Conservation (phyloP, 2,797 vertebrate species). For the Pangasius macronema region DNA sequence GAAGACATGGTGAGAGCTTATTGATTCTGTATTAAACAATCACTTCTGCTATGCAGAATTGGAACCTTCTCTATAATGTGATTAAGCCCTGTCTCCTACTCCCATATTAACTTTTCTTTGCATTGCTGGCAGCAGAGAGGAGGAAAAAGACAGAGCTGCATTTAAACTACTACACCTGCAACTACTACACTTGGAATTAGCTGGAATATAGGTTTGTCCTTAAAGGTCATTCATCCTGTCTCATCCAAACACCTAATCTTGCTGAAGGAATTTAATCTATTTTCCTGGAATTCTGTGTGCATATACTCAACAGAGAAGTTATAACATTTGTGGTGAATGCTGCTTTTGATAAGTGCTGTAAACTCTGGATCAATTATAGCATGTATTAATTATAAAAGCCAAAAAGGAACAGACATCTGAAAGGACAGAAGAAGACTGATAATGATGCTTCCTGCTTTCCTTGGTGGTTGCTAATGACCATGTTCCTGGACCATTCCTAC, state of each 20-base stretch:
- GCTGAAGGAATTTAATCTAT: slow-evolving; percentile 24
- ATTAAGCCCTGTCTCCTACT: slow-evolving; percentile 28
- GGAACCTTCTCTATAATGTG: slow-evolving; percentile 37
- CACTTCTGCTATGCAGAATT: slow-evolving; percentile 47
- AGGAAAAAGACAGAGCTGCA: slow-evolving; percentile 16
- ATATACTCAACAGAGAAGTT: neutral
- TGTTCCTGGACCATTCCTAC: slow-evolving; percentile 33
- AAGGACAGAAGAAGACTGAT: slow-evolving; percentile 50
- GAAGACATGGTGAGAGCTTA: slow-evolving; percentile 40
- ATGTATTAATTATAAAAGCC: slow-evolving; percentile 25
- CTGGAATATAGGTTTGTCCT: slow-evolving; percentile 37
- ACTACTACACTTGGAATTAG: slow-evolving; percentile 29
- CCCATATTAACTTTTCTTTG: slow-evolving; percentile 7
- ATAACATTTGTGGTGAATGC: neutral
- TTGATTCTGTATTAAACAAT: slow-evolving; percentile 55
- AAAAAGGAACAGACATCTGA: slow-evolving; percentile 27
- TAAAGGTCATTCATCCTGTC: slow-evolving; percentile 34
- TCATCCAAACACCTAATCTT: slow-evolving; percentile 5
- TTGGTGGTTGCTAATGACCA: slow-evolving; percentile 43
- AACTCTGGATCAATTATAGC: slow-evolving; percentile 16
- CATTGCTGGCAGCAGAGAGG: neutral
- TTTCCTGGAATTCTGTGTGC: slow-evolving; percentile 11
- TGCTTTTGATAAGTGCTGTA: neutral
- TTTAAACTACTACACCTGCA: slow-evolving; percentile 38
- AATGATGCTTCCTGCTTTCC: slow-evolving; percentile 39